Evolutionary conservation across 2,888 invertebrate genomes (phyloP).

Genomic region (Miltochrista miniata): DNA sequence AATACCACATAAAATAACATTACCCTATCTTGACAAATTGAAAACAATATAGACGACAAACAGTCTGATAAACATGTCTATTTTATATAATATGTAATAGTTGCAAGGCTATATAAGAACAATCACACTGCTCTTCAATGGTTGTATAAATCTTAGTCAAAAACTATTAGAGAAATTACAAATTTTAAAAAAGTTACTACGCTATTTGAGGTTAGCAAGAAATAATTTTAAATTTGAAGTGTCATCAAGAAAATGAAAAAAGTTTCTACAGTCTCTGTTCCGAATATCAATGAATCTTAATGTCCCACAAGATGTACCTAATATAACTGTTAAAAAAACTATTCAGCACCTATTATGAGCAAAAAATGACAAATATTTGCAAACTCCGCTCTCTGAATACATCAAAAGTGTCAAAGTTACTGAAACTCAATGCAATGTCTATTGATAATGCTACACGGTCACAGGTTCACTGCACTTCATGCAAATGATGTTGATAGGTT

Average conservation of each 20-base stretch:
- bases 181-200: too few species aligned
- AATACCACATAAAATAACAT: background rate
- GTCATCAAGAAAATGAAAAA: background rate
- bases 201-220: too few species aligned
- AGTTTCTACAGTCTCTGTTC: background rate
- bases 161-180: too few species aligned
- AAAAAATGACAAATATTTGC: background rate
- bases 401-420: background rate
- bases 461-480: conserved; percentile 4
- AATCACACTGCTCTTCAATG: too few species aligned
- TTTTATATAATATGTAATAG: too few species aligned
- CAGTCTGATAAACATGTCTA: too few species aligned
- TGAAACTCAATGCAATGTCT: background rate
- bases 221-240: background rate
- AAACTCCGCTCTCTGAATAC: background rate
- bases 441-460: background rate
- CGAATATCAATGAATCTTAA: background rate
- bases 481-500: background rate
- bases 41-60: too few species aligned
- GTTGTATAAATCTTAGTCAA: too few species aligned
- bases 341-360: background rate
- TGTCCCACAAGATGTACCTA: too few species aligned
- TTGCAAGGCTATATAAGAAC: too few species aligned
- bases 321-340: background rate
- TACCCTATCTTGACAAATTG: too few species aligned